Percentiles rank a stretch among this genome's conserved stretches.
Evolutionary conservation across 2,797 vertebrate genomes (phyloP).

Genomic region (Ispidina lecontei): DNA sequence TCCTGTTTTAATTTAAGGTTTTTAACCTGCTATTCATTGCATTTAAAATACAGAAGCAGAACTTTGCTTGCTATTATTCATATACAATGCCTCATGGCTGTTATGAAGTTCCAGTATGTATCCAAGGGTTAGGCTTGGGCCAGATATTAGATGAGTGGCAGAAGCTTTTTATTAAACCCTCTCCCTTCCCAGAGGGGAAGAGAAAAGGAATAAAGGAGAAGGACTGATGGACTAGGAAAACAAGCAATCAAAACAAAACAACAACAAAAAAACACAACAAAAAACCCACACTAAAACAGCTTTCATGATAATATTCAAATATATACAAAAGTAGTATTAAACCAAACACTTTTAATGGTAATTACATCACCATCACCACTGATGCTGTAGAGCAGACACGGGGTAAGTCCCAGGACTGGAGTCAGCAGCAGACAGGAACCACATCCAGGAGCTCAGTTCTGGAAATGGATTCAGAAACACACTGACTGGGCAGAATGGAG

Average conservation of each 20-base stretch:
- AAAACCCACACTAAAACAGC: not conserved
- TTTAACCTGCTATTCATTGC: not conserved
- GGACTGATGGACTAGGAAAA: not conserved
- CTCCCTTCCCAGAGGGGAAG: not conserved
- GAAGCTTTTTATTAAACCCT: not conserved
- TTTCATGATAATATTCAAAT: not conserved
- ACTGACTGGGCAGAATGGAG: not conserved
- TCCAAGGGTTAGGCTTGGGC: not conserved
- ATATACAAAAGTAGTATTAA: not conserved
- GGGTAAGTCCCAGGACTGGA: not conserved
- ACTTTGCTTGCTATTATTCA: conserved; percentile 35
- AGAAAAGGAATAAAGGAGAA: not conserved
- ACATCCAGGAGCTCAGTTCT: not conserved
- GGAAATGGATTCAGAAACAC: not conserved
- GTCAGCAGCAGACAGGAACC: not conserved
- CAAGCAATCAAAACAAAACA: too few species aligned
- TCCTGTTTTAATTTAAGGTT: conserved; percentile 28
- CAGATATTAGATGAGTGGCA: not conserved
- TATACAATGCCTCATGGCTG: conserved; percentile 4
- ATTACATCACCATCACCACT: not conserved
- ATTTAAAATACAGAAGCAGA: conserved; percentile 42
- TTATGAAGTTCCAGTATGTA: not conserved
- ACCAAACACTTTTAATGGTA: not conserved
- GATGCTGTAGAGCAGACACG: not conserved
- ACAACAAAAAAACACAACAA: too few species aligned